Percentiles rank a stretch among this genome's conserved stretches.
Evolutionary conservation across 2,888 invertebrate species (phyloP).

Genomic region (Volucella bombylans): DNA sequence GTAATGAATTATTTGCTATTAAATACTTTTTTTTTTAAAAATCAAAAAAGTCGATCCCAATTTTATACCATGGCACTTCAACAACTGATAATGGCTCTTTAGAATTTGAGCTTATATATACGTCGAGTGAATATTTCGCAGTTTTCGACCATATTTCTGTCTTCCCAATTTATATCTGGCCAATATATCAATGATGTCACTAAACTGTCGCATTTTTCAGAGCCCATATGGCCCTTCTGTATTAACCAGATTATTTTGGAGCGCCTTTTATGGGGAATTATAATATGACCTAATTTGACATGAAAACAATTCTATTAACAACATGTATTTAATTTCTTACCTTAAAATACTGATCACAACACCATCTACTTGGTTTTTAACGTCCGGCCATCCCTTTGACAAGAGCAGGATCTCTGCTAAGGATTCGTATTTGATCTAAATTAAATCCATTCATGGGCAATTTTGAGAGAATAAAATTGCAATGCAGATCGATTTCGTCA

Average conservation of each 20-base stretch:
- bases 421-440: too few species aligned
- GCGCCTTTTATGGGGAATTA: too few species aligned
- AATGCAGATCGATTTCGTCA: too few species aligned
- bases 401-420: too few species aligned
- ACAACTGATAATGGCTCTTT: neutral
- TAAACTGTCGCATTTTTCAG: neutral
- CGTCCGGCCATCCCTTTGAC: too few species aligned
- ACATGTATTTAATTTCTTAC: neutral
- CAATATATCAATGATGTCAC: slow-evolving; percentile 1
- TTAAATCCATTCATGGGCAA: too few species aligned
- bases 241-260: neutral
- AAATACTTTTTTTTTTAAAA: neutral
- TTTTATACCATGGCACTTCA: neutral
- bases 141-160: neutral
- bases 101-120: slow-evolving; percentile 3
- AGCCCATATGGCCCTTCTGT: slow-evolving; percentile 1
- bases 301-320: neutral
- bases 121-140: slow-evolving; percentile 8
- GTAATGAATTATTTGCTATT: neutral
- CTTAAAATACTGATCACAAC: neutral
- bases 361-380: too few species aligned
- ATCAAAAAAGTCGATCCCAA: neutral
- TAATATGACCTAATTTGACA: neutral
- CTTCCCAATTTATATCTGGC: slow-evolving; percentile 3
- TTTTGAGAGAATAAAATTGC: too few species aligned